These are phyloP conservation scores for Nymphalis urticae DNA, from an alignment of 2,888 invertebrate species.

Conservation along the genomic window DNA sequence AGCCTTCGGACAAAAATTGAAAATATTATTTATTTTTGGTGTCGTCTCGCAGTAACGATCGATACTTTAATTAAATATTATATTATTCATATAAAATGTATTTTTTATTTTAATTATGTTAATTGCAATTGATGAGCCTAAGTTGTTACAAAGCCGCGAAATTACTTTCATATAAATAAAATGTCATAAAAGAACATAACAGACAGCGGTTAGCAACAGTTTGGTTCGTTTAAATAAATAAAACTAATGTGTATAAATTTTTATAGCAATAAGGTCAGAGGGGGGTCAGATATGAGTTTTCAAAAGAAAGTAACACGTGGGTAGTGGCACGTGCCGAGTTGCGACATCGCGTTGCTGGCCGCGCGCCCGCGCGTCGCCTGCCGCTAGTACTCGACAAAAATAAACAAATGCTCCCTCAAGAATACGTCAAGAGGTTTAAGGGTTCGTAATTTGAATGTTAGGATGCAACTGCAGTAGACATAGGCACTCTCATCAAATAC, in stretches of 20 bases:
- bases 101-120: too few relatives aligned
- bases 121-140: too few relatives aligned
- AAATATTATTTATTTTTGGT: neutral
- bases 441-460: too few relatives aligned
- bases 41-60: too few relatives aligned
- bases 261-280: constrained; percentile 44
- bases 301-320: constrained; percentile 69
- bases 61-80: too few relatives aligned
- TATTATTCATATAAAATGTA: too few relatives aligned
- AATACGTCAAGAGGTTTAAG: neutral
- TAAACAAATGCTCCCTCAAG: neutral
- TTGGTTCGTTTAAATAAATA: neutral
- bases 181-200: neutral
- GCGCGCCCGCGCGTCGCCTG: neutral
- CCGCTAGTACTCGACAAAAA: neutral
- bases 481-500: too few relatives aligned
- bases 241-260: neutral
- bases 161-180: neutral
- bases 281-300: constrained; percentile 53
- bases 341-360: constrained; percentile 34
- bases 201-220: neutral
- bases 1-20: constrained; percentile 17
- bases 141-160: too few relatives aligned
- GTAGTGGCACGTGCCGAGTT: constrained; percentile 64
- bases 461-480: too few relatives aligned